Conservation (phyloP, 2,888 invertebrate species). For the Drosophila demipolita region DNA sequence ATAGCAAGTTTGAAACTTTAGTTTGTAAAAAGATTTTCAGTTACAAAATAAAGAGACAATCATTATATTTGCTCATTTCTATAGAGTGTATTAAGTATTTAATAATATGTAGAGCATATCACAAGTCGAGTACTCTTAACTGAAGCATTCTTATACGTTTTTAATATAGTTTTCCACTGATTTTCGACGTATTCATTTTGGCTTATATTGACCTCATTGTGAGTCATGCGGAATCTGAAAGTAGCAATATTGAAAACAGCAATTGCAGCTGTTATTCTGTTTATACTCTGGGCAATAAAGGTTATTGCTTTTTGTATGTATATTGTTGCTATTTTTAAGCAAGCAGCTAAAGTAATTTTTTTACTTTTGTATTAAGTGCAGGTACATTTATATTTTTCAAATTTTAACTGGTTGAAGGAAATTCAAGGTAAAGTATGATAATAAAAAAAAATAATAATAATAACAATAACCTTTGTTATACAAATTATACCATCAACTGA, state of each 20-base stretch:
- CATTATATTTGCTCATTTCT: neutral
- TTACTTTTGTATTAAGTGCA: slow-evolving; percentile 20
- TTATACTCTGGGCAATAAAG: slow-evolving; percentile 32
- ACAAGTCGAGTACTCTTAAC: neutral
- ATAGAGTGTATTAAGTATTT: neutral
- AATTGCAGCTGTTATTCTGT: slow-evolving; percentile 6
- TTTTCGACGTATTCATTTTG: slow-evolving; percentile 18
- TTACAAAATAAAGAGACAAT: neutral
- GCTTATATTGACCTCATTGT: slow-evolving; percentile 37
- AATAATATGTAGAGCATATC: neutral
- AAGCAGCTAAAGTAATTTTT: neutral
- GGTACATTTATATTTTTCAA: slow-evolving; percentile 21
- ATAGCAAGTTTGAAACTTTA: neutral
- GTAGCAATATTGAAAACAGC: slow-evolving; percentile 31
- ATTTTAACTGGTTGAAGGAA: neutral
- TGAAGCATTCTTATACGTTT: slow-evolving; percentile 1
- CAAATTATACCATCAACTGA: slow-evolving; percentile 1
- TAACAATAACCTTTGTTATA: neutral
- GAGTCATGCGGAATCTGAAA: slow-evolving; percentile 19
- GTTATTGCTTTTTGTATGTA: slow-evolving; percentile 60
- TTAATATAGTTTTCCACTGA: slow-evolving; percentile 26
- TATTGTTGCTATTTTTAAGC: slow-evolving; percentile 28
- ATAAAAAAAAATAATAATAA: neutral
- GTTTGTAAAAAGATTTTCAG: neutral
- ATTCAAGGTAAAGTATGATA: slow-evolving; percentile 8